Evolutionary conservation across 2,888 invertebrate species (phyloP), one percentile per base, ranked within the genome.

Genomic region (Griposia aprilina): DNA sequence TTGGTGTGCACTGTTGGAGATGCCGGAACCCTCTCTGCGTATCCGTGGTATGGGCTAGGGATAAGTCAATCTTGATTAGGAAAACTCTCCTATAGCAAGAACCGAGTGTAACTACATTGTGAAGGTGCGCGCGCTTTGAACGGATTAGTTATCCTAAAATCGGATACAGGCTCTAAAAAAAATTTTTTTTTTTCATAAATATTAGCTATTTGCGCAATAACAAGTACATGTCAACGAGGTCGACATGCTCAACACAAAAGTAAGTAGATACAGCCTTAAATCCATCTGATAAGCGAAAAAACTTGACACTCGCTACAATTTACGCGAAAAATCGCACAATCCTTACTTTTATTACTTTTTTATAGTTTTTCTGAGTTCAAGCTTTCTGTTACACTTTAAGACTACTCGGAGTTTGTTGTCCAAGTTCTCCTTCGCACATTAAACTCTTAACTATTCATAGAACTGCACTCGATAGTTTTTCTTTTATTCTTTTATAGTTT

Each of bases 261-360:
- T 59, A 74, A 69, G 66, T 68, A 72, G 50, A 75, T 74, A 80
- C 17, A 74, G 50, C 55, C 63, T 50, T 71, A 78, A 85, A 85
- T 76, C 77, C 70, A 50, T 73, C 45, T 55, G 77, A 82, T 76
- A 74, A 57, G 50, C 57, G 73, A 88, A 76, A 72, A 83, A 85
- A 83, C 75, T 78, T 66, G 78, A 87, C 78, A 78, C 68, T 76
- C 45, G 74, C 62, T 78, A 82, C 86, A 80, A 79, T 84, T 81
- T 84, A 62, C 63, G 65, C 13, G 76, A 83, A 77, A 81, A 86
- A 79, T 83, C 77, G 45, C 62, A 72, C 66, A 78, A 26, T 74
- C 52, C 70, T 62, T 67, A 72, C 41, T 84, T 84, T 81, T 86
- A 82, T 82, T 82, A 85, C 78, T 80, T 84, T 82, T 76, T 84